Evolutionary conservation across 2,888 invertebrate species (phyloP).

Genomic region (Slavum lentiscoides): DNA sequence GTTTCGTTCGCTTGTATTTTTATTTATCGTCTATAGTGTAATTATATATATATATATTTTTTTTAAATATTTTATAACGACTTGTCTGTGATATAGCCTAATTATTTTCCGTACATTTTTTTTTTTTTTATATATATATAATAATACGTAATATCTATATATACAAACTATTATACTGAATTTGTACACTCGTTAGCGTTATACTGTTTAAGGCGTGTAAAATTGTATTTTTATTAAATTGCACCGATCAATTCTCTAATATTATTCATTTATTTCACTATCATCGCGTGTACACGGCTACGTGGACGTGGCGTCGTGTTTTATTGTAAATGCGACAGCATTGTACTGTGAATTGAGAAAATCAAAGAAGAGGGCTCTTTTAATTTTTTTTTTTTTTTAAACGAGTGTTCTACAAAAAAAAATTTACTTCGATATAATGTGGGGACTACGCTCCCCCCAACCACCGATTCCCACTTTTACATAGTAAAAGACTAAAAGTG

Average conservation of each 20-base stretch:
- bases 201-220: constrained; percentile 37
- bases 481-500: too few relatives aligned
- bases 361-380: too few relatives aligned
- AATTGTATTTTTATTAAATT: constrained; percentile 43
- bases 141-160: not conserved
- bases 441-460: too few relatives aligned
- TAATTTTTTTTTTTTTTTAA: too few relatives aligned
- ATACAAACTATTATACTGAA: constrained; percentile 22
- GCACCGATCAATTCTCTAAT: constrained; percentile 31
- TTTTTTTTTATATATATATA: constrained; percentile 10
- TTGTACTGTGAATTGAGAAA: too few relatives aligned
- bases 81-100: constrained; percentile 46
- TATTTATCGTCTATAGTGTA: constrained; percentile 15
- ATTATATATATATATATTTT: constrained; percentile 2
- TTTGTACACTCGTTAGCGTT: constrained; percentile 32
- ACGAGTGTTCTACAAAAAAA: too few relatives aligned
- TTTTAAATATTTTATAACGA: constrained; percentile 35
- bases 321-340: too few relatives aligned
- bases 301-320: too few relatives aligned
- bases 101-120: constrained; percentile 8
- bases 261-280: too few relatives aligned
- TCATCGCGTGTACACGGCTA: too few relatives aligned
- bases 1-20: constrained; percentile 19
- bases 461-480: too few relatives aligned
- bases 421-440: too few relatives aligned